Evolutionary conservation across 2,888 invertebrate species (phyloP), one percentile per base, ranked within the genome.

Genomic region (Chironomus tentans): DNA sequence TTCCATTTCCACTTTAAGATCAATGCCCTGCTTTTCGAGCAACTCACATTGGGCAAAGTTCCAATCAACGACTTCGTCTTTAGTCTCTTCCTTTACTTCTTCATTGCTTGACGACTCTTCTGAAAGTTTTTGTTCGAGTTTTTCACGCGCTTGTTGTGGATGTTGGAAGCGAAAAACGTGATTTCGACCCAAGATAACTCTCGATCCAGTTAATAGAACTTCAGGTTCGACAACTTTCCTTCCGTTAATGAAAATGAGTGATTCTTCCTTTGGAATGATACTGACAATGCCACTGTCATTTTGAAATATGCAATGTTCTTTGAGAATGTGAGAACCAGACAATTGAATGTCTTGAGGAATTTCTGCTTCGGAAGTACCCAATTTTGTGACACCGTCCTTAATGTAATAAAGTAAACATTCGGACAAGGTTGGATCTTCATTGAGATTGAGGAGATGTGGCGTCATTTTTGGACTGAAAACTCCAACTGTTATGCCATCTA

Each of bases 91-190:
- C 56, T 81, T 81, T 77, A 83, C 82, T 71, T 69, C 68, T 78
- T 81, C 83, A 70, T 81, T 81, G 6, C 18, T 18, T 5, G 6
- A 18, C 47, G 81, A 77, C 15, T 61, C 50, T 2, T 77, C 24
- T 13, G 47, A 61, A n/a, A 62, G 38, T 28, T 21, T 82, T 80
- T 84, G 84, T 73, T 84, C 84, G 48, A 84, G 83, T 68, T 85
- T 80, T 80, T 88, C 88, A 74, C 88, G 84, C 76, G 88, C 93
- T 86, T 97, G 96, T 78, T 95, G 95, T 1, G 99, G 99, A 86
- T 99, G 96, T 80, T 97, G 98, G 86, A 98, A 99, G 78, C 99
- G 91, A 86, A 99, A 99, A 78, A 99, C 99, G 86, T 99, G 99
- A 86, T 97, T 97, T 85, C 97, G 98, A 79, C 99, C 99, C 77